Percentiles rank a stretch among this genome's conserved stretches.
These are phyloP conservation scores for Cepaea nemoralis DNA, from an alignment of 1,140 invertebrate genomes.

Conservation along the genomic window DNA sequence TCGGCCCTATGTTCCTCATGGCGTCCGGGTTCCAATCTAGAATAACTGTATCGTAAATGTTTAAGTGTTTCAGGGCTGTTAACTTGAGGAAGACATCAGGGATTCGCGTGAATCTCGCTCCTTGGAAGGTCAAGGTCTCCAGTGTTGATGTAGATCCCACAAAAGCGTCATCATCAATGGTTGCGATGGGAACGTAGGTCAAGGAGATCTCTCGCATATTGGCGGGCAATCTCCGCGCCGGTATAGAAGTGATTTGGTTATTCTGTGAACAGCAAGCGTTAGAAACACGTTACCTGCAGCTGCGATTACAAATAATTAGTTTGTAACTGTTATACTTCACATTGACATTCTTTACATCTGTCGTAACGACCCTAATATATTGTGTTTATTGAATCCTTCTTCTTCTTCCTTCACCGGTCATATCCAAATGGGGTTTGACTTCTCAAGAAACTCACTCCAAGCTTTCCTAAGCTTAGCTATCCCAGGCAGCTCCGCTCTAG, in stretches of 20 bases:
- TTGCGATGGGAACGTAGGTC: not conserved
- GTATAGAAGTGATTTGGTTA: not conserved
- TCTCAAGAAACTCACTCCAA: no score
- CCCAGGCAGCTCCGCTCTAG: no score
- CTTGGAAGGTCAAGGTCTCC: not conserved
- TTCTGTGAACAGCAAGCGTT: not conserved
- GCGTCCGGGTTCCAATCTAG: not conserved
- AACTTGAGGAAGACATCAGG: not conserved
- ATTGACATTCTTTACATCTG: no score
- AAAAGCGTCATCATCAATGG: not conserved
- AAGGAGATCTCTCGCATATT: not conserved
- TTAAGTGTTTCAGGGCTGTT: not conserved
- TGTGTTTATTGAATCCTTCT: no score
- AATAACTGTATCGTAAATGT: not conserved
- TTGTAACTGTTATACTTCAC: no score
- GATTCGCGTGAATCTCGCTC: not conserved
- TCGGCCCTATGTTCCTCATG: not conserved
- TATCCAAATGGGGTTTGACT: no score
- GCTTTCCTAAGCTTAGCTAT: no score
- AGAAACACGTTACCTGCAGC: no score
- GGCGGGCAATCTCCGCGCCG: not conserved
- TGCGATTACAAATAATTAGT: no score
- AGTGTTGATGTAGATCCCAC: not conserved
- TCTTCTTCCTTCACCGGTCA: no score
- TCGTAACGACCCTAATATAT: no score